A percentile compares a stretch with the other conserved stretches of the same genome.
Evolutionary conservation across 1,140 invertebrate genomes (phyloP).

Genomic region (Leptinotarsa texana): DNA sequence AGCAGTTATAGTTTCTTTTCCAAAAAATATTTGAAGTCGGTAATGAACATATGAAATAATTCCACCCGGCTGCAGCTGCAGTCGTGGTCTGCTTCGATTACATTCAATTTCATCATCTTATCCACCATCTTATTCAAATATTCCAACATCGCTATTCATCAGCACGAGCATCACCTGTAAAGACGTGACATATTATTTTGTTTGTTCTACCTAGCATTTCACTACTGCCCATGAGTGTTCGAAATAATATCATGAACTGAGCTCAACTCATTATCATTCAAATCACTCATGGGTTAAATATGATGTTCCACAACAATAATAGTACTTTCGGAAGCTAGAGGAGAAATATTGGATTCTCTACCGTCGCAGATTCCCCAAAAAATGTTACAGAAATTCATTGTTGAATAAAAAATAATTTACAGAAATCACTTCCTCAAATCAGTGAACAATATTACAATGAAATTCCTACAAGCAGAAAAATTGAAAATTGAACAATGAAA

Average conservation of each 20-base stretch:
- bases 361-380: neutral
- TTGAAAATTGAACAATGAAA: too few relatives aligned
- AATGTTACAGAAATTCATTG: neutral
- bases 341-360: neutral
- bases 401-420: neutral
- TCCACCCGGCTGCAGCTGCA: too few relatives aligned
- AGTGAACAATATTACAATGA: neutral
- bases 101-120: constrained; percentile 24
- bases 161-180: constrained; percentile 7
- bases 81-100: constrained; percentile 27
- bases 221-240: neutral
- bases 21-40: too few relatives aligned
- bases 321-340: neutral
- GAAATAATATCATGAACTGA: neutral
- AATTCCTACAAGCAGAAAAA: neutral
- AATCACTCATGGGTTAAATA: neutral
- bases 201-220: constrained; percentile 19
- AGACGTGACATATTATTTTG: constrained; percentile 4
- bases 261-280: neutral
- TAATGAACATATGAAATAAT: too few relatives aligned
- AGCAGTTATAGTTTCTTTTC: too few relatives aligned
- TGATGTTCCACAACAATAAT: neutral
- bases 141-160: constrained; percentile 23
- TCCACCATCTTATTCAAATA: constrained; percentile 29
- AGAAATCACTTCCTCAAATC: constrained; percentile 16